phyloP scores from a whole-genome alignment of 2,888 invertebrate genomes.

The Timema cristinae region DNA sequence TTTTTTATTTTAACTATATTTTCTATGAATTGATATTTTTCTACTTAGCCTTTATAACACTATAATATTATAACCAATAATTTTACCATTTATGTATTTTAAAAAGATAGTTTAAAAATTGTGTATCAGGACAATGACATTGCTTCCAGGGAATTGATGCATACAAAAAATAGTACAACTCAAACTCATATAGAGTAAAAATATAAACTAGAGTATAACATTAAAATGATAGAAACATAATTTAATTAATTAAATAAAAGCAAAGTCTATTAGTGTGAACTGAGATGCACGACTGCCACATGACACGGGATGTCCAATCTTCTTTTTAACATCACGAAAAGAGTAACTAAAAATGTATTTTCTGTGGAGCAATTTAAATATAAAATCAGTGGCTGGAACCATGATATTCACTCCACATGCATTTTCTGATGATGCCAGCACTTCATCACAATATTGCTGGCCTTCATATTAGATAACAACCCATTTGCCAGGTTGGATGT shows the following conservation, averaged over 20 bases:
- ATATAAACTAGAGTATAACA: neutral
- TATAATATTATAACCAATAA: neutral
- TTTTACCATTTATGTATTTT: neutral
- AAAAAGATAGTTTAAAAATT: neutral
- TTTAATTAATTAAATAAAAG: neutral
- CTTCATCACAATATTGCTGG: conserved; percentile 1
- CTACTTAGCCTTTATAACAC: neutral
- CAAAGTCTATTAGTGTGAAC: neutral
- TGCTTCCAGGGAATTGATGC: neutral
- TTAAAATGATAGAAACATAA: neutral
- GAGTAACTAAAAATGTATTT: neutral
- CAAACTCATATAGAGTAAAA: neutral
- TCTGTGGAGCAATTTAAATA: neutral
- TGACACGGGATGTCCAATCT: conserved; percentile 1
- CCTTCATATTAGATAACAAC: conserved; percentile 4
- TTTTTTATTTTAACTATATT: neutral
- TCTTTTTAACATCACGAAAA: neutral
- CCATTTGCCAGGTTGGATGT: conserved; percentile 9
- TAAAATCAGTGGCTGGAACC: neutral
- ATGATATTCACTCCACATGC: conserved; percentile 2
- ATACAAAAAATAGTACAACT: neutral
- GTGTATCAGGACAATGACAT: neutral
- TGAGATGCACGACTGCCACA: conserved; percentile 6
- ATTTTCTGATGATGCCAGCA: neutral
- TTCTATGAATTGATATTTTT: neutral